Base-by-base conservation (phyloP, 2,797 vertebrate genomes). In the Anas bernieri region DNA sequence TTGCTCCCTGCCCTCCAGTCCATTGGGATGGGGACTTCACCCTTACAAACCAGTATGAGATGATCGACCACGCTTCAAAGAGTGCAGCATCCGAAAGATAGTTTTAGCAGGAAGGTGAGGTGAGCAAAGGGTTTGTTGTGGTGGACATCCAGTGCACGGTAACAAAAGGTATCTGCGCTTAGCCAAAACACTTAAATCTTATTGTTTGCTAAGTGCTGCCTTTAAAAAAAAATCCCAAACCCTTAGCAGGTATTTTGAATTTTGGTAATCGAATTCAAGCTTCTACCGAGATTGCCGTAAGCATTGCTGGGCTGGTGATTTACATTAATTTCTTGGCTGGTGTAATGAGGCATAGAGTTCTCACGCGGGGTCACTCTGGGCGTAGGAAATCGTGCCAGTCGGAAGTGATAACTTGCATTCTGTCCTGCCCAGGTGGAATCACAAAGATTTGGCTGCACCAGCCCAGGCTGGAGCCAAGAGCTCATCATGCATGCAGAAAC, bases 321-420 rank as follows among this genome's bases (percentile, higher is more conserved):
- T 88, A 55, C 72, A 8, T 92, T 88, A 86, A 83, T 96, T 96
- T 96, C 78, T 96, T 95, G 96, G 96, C 96, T 96, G 91, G 62
- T 87, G 67, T 94, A 96, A 96, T 92, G 91, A 93, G 94, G 88
- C 93, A 66, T 93, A 8, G 25, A 92, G 88, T 77, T 86, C 78
- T 90, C 93, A 72, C 17, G 83, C 72, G 33, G 92, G 88, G 95
- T 93, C 94, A 92, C 93, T 93, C 91, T 94, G 91, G 61, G 91
- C 81, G 10, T 35, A 55, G 92, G 95, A 92, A 72, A 66, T 52
- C 5, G 80, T 92, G 96, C 93, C 96, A 94, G 85, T 96, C 64
- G 68, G 94, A 96, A 96, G 91, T 92, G 93, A 87, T 93, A 94
- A 93, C 94, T 88, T 66, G 68, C 94, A 75, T 97, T 97, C 96